Conservation (phyloP, 2,888 invertebrate species). For the Antheraea assamensis region DNA sequence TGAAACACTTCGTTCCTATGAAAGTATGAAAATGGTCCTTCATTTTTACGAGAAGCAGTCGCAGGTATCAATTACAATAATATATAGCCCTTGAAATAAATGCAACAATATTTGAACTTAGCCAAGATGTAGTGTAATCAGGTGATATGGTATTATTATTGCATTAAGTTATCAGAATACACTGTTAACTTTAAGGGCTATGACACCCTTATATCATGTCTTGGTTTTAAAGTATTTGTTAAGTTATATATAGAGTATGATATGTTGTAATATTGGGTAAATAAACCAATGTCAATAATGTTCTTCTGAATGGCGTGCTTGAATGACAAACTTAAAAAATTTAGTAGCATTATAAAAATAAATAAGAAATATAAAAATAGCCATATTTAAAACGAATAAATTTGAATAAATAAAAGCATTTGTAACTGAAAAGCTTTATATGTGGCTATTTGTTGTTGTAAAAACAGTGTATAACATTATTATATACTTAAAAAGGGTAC, state of each 20-base stretch:
- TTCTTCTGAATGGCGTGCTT: neutral
- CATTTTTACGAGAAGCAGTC: no score
- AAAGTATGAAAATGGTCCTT: no score
- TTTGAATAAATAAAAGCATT: neutral
- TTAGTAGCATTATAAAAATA: neutral
- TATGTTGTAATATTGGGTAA: no score
- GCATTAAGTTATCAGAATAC: no score
- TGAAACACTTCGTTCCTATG: no score
- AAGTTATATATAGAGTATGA: no score
- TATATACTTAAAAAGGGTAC: conserved; percentile 42
- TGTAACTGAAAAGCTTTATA: conserved; percentile 35
- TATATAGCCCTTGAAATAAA: no score
- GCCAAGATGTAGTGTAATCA: neutral
- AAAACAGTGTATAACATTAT: conserved; percentile 15
- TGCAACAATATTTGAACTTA: neutral
- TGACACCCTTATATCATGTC: no score
- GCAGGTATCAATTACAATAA: no score
- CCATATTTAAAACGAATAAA: neutral
- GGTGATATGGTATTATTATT: no score
- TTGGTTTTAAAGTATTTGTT: no score
- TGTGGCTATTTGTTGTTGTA: conserved; percentile 38
- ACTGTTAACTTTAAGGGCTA: no score
- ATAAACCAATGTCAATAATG: neutral
- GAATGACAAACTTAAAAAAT: neutral
- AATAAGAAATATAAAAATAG: neutral